Evolutionary conservation across 30 jellyfish, hydroid and myxozoan genomes (phyloP).

Genomic region (Catostylus mosaicus): DNA sequence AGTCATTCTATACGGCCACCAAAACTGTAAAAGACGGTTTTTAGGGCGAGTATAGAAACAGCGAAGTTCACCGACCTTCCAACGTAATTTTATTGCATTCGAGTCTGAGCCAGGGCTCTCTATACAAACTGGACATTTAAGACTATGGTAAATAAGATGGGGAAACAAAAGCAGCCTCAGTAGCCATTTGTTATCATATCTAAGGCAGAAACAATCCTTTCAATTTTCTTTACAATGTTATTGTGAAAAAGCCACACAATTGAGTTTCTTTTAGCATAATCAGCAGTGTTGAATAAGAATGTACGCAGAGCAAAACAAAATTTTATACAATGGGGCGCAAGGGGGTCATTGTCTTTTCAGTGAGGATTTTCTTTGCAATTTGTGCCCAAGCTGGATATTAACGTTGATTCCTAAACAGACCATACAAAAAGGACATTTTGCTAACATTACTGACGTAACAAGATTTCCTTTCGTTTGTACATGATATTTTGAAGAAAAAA

Average conservation of each 20-base stretch:
- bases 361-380: no score
- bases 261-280: neutral
- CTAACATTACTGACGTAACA: neutral
- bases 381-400: neutral
- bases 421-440: neutral
- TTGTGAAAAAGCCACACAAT: neutral
- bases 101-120: neutral
- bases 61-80: neutral
- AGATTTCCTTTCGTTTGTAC: neutral
- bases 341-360: neutral
- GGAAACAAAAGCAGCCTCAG: neutral
- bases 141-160: neutral
- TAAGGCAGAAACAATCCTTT: neutral
- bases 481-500: neutral
- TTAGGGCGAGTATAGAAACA: neutral
- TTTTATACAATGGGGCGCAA: neutral
- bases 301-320: constrained; percentile 5
- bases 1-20: constrained; percentile 35
- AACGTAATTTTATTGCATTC: neutral
- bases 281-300: neutral
- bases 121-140: neutral
- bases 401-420: neutral
- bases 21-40: constrained; percentile 1
- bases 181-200: neutral
- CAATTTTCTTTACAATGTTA: neutral